A percentile compares a stretch with the other conserved stretches of the same genome.
Conservation (phyloP, 2,888 invertebrate species). For the Conistra vaccinii region DNA sequence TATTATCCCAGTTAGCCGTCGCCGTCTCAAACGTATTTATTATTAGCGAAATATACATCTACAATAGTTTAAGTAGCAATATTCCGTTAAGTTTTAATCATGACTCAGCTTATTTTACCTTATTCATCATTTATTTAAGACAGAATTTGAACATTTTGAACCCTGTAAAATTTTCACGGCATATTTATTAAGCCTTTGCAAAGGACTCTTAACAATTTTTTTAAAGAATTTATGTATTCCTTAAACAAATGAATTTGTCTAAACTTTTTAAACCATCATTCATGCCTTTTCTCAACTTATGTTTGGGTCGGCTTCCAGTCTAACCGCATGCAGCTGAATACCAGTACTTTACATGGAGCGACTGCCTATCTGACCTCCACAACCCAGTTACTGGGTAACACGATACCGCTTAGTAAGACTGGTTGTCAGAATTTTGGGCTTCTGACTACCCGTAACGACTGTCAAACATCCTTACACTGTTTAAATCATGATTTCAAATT, state of each 20-base stretch:
- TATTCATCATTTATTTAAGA: background rate
- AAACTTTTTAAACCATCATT: background rate
- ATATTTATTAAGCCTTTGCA: background rate
- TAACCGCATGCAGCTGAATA: too few species aligned
- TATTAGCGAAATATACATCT: constrained; percentile 29
- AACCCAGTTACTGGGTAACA: too few species aligned
- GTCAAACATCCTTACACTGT: too few species aligned
- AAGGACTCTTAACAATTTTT: background rate
- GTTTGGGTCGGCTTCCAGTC: too few species aligned
- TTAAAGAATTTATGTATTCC: background rate
- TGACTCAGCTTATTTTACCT: background rate
- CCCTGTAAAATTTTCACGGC: background rate
- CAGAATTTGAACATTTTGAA: background rate
- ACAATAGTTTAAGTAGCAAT: constrained; percentile 19
- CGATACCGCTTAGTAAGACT: too few species aligned
- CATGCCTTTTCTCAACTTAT: too few species aligned
- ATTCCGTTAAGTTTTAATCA: constrained; percentile 9
- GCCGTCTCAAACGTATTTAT: constrained; percentile 17
- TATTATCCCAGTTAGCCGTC: background rate
- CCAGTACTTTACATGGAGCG: too few species aligned
- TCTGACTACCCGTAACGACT: too few species aligned
- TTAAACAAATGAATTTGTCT: too few species aligned
- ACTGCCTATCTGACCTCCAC: too few species aligned
- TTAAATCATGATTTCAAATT: background rate
- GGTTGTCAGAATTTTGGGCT: too few species aligned